A percentile compares a stretch with the other conserved stretches of the same genome.
phyloP scores from a whole-genome alignment of 2,113 vertebrate genomes.

The Aix galericulata region DNA sequence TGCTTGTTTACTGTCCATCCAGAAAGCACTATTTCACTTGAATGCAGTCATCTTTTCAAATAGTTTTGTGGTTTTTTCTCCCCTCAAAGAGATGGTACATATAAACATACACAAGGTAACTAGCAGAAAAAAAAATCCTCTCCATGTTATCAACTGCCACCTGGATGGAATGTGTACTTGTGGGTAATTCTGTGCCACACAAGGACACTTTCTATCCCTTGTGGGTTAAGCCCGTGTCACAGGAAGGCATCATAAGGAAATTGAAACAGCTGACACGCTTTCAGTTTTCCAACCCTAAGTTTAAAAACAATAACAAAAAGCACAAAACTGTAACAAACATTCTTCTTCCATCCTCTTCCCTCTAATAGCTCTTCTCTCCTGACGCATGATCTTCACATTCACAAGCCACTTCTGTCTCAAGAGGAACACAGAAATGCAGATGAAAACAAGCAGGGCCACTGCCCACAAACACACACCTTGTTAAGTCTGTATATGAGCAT shows the following conservation, averaged over 20 bases:
- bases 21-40: not conserved
- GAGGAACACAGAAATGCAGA: accelerated
- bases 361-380: not conserved
- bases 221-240: not conserved
- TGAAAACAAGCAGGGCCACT: not conserved
- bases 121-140: not conserved
- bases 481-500: not conserved
- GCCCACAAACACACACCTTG: not conserved
- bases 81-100: not conserved
- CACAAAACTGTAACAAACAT: accelerated
- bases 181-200: not conserved
- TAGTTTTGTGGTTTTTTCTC: not conserved
- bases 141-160: not conserved
- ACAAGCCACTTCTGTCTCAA: not conserved
- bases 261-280: not conserved
- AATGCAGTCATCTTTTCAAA: not conserved
- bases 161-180: not conserved
- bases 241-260: not conserved
- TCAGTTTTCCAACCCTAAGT: not conserved
- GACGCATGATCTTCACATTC: not conserved
- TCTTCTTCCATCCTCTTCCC: not conserved
- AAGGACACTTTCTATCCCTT: not conserved
- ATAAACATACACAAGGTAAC: not conserved
- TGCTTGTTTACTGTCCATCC: not conserved
- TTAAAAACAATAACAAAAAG: too few species aligned